A percentile compares a stretch with the other conserved stretches of the same genome.
Conservation (phyloP, 2,797 vertebrate genomes). For the Siniperca scherzeri region DNA sequence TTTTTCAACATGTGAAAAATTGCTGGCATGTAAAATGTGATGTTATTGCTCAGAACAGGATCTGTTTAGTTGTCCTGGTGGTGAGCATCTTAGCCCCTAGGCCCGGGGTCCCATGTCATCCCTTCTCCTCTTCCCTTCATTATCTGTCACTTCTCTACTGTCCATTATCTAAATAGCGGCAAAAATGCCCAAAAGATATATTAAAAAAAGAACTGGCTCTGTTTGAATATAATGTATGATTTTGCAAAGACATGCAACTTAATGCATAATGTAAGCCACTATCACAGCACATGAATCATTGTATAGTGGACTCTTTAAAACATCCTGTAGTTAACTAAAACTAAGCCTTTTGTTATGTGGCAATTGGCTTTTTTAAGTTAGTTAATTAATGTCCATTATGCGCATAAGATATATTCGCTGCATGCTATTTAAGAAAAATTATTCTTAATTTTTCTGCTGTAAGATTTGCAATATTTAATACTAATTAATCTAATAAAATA, state of each 20-base stretch:
- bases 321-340: background rate
- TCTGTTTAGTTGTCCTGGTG: background rate
- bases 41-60: too few species aligned
- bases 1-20: background rate
- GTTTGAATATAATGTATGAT: background rate
- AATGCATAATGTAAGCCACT: background rate
- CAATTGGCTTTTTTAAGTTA: background rate
- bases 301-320: background rate
- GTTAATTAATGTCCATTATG: background rate
- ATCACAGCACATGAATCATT: background rate
- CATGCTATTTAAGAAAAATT: too few species aligned
- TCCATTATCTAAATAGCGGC: too few species aligned
- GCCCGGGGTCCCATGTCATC: background rate
- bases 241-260: background rate
- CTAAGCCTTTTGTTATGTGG: background rate
- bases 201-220: background rate
- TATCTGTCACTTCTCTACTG: background rate
- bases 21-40: background rate
- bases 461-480: too few species aligned
- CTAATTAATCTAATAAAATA: too few species aligned
- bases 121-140: background rate
- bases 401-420: too few species aligned
- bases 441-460: too few species aligned
- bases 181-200: background rate
- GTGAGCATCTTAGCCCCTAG: background rate